Base-by-base conservation (phyloP, 1,140 invertebrate genomes). In the Drosophila mayri region DNA sequence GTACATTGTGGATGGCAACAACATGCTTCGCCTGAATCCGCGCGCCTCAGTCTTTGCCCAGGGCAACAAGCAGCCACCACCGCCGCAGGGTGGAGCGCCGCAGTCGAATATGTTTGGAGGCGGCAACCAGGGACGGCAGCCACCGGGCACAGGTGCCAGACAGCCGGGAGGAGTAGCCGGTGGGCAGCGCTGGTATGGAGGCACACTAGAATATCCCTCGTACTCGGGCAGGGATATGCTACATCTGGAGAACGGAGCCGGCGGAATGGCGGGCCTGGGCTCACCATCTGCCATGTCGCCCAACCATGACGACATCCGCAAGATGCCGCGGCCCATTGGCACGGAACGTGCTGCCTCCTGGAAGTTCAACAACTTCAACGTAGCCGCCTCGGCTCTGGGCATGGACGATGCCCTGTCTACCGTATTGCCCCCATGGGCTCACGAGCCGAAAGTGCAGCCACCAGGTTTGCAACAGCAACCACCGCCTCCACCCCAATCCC, bases 291-390 rank as follows among this genome's bases (percentile, higher is more conserved):
- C 95, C 30, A 95, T 95, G 93, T 95, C 95, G 41, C 94, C 95
- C 1, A 94, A 94, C 50, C 93, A 93, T 49, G 85, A 94, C 63
- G 95, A 96, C 82, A 95, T 96, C 78, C 94, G 96, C 43, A 96
- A 96, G 85, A 94, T 95, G 76, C 96, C 96, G 32, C 94, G 96
- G 9, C 96, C 96, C 20, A 97, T 97, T 81, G 96, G 96, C 77
- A 97, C 95, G 0, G 96, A 96, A 91, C 94, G 96, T 81, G 83
- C 95, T n/a, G 95, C 95, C 2, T 94, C 94, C 10, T 95, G 95
- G 94, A 96, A 96, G 62, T 92, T 82, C 50, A 91, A 84, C 57
- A 81, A 87, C 62, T 92, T 82, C 16, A 91, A 84, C 55, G 78
- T 80, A 28, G 75, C 65, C 37, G 59, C 71, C 11, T 73, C 81